Conservation (phyloP, 2,888 invertebrate genomes). For the Caenorhabditis zanzibari region DNA sequence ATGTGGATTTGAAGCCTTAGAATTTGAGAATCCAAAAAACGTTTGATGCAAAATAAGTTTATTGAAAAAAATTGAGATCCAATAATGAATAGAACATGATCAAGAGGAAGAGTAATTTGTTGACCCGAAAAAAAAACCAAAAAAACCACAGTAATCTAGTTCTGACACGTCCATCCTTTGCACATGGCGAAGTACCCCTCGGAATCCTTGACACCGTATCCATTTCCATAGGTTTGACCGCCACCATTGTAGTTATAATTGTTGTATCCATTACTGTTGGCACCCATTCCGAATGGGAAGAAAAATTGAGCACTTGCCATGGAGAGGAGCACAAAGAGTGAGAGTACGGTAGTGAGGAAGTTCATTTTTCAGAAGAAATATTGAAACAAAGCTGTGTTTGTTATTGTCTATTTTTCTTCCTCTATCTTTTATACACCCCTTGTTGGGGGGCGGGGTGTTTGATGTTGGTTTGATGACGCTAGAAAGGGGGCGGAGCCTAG, state of each 20-base stretch:
- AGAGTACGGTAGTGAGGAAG: constrained; percentile 27
- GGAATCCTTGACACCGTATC: constrained; percentile 51
- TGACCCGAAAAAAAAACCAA: not conserved
- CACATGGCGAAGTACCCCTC: constrained; percentile 55
- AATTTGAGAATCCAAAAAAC: no score
- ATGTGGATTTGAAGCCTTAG: no score
- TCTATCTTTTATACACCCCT: not conserved
- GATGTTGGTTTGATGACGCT: not conserved
- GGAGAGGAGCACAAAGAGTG: constrained; percentile 9
- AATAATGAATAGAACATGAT: not conserved
- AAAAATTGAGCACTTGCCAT: constrained; percentile 39
- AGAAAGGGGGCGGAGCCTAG: constrained; percentile 35
- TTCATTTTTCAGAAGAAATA: not conserved
- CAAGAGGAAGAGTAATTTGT: not conserved
- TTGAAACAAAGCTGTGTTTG: no score
- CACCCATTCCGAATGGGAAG: constrained; percentile 54
- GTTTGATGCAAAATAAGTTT: no score
- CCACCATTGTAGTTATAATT: constrained; percentile 13
- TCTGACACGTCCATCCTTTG: constrained; percentile 61
- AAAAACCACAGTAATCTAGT: not conserved
- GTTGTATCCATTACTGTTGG: constrained; percentile 22
- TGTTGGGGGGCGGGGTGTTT: not conserved
- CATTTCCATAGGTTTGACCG: constrained; percentile 10
- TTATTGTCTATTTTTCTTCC: not conserved
- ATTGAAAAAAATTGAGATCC: no score